These are phyloP conservation scores for Guaruba guarouba DNA, from an alignment of 2,113 vertebrate genomes.

Conservation along the genomic window DNA sequence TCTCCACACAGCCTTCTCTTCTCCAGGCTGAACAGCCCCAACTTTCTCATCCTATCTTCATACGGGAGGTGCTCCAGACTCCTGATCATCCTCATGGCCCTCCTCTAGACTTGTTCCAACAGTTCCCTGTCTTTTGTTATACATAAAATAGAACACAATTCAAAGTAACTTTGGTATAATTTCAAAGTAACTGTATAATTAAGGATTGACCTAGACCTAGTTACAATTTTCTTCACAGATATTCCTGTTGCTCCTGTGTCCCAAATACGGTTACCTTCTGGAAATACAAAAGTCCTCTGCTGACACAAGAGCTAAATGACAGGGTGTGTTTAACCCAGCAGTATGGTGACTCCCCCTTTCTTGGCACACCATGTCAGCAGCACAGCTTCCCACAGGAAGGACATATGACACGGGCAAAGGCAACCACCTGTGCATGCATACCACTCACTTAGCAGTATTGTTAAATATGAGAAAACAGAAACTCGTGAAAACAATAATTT, in stretches of 20 bases:
- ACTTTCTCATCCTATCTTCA: no score
- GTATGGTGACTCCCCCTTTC: neutral
- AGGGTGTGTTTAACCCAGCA: neutral
- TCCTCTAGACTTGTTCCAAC: no score
- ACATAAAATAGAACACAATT: neutral
- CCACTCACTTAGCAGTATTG: neutral
- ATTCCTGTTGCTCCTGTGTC: neutral
- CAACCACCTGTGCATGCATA: neutral
- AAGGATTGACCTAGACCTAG: neutral
- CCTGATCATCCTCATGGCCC: no score
- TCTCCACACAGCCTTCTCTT: no score
- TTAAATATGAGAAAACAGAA: neutral
- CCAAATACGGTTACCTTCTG: neutral
- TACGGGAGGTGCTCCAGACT: no score
- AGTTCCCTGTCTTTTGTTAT: no score
- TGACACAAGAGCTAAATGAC: neutral
- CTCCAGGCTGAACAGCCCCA: no score
- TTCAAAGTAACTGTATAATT: neutral
- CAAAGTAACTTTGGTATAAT: neutral
- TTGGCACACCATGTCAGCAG: neutral
- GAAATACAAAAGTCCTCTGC: neutral
- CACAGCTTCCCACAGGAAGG: neutral
- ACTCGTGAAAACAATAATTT: neutral
- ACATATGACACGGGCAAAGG: neutral
- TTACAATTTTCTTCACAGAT: neutral